These are phyloP conservation scores for Macropus fuliginosus DNA, from an alignment of 2,797 vertebrate genomes.

Conservation along the genomic window DNA sequence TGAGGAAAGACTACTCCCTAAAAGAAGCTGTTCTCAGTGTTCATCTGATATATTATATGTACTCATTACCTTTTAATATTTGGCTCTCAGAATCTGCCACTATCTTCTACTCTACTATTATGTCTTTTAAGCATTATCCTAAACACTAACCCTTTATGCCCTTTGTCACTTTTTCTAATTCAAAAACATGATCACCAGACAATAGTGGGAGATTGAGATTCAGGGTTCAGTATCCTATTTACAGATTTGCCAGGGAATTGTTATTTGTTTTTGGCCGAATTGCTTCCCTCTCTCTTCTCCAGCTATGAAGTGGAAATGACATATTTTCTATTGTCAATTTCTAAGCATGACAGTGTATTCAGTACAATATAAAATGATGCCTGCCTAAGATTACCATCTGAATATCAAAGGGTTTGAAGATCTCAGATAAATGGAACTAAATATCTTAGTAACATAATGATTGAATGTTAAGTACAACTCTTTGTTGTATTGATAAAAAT, in stretches of 20 bases:
- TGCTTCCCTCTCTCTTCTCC: not conserved
- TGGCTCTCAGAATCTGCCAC: slow-evolving; percentile 20
- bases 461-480: not conserved
- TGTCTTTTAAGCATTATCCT: not conserved
- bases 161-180: slow-evolving; percentile 25
- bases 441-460: slow-evolving; percentile 26
- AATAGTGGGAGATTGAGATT: slow-evolving; percentile 18
- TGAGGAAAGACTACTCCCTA: not conserved
- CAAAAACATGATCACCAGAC: slow-evolving; percentile 31
- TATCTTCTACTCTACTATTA: slow-evolving; percentile 8
- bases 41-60: slow-evolving; percentile 4
- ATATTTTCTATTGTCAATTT: not conserved
- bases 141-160: not conserved
- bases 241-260: not conserved
- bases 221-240: slow-evolving; percentile 33
- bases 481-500: not conserved
- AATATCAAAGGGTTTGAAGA: slow-evolving; percentile 10
- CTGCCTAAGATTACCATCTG: slow-evolving; percentile 31
- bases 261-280: not conserved
- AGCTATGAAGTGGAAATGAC: slow-evolving; percentile 28
- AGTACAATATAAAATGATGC: slow-evolving; percentile 32
- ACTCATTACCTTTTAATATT: slow-evolving; percentile 29
- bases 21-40: slow-evolving; percentile 36
- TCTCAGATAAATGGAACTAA: slow-evolving; percentile 29
- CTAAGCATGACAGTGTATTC: slow-evolving; percentile 26